Evolutionary conservation across 2,797 vertebrate genomes (phyloP), one percentile per base, ranked within the genome.

Genomic region (Gouania willdenowi): DNA sequence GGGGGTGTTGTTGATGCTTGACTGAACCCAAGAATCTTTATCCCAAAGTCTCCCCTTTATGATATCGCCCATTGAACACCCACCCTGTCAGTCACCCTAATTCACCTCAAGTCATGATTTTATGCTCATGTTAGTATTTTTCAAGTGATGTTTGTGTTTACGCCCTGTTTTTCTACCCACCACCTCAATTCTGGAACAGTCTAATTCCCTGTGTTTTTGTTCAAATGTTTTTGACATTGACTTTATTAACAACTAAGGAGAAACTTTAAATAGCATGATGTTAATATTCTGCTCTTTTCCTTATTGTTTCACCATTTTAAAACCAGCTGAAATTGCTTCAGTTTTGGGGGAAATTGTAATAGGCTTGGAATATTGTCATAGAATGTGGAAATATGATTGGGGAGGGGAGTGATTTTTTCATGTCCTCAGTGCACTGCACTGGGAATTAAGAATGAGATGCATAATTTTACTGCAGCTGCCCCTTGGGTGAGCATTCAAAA

Each of bases 91-190:
- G 8, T 12, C 19, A 34, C 37, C 33, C 29, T 22, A 13, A 56
- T 24, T 46, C 47, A 75, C 75, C 77, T 73, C 50, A 35, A 72
- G 66, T 70, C 65, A 67, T 77, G 75, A 81, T 81, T 77, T 74
- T 67, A 70, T 82, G 78, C 76, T 70, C 63, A 31, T 79, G 56
- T 77, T 71, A 60, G 53, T 48, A 58, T 62, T 71, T 73, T 48
- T 65, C 54, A 79, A 40, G 52, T 68, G 49, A 49, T 77, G 60
- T 66, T 71, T 54, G 46, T 41, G 31, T 41, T 28, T 52, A 64
- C 46, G 67, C 71, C 73, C 69, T 12, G 21, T 3, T 23, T 23
- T 3, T 19, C 18, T 6, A 18, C 18, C 18, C 4, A 3, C 20
- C 6, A 20, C 19, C 21, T 21, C 8, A 23, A 21, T 23, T 23